Conservation (phyloP, 1,140 invertebrate species). For the Hypothenemus hampei region DNA sequence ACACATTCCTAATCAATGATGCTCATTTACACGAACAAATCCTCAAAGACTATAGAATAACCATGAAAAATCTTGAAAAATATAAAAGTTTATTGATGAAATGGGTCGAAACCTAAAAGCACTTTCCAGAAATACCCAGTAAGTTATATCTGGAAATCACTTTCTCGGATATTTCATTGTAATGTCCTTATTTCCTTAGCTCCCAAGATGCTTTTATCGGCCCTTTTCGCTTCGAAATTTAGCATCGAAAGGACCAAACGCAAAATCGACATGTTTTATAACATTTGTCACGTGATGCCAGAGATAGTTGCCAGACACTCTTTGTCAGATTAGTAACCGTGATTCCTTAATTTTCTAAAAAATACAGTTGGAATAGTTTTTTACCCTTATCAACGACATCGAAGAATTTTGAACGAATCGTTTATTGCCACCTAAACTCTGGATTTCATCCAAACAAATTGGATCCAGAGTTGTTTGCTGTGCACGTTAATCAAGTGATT, state of each 20-base stretch:
- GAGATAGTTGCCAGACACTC: conserved; percentile 40
- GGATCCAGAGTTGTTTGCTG: no score
- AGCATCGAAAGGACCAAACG: conserved; percentile 60
- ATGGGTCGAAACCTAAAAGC: conserved; percentile 26
- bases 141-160: no score
- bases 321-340: no score
- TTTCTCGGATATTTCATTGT: no score
- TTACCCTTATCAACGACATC: no score
- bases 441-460: no score
- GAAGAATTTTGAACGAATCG: no score
- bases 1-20: neutral
- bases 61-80: conserved; percentile 17
- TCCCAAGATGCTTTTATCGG: neutral
- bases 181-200: no score
- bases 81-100: conserved; percentile 16
- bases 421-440: no score
- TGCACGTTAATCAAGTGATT: no score
- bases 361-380: no score
- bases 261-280: conserved; percentile 60
- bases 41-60: conserved; percentile 16
- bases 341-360: no score
- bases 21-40: conserved; percentile 4
- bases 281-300: conserved; percentile 53
- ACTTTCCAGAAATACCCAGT: conserved; percentile 31
- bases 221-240: conserved; percentile 47